Conservation (phyloP, 2,797 vertebrate genomes). For the Sebastes baramenuke region DNA sequence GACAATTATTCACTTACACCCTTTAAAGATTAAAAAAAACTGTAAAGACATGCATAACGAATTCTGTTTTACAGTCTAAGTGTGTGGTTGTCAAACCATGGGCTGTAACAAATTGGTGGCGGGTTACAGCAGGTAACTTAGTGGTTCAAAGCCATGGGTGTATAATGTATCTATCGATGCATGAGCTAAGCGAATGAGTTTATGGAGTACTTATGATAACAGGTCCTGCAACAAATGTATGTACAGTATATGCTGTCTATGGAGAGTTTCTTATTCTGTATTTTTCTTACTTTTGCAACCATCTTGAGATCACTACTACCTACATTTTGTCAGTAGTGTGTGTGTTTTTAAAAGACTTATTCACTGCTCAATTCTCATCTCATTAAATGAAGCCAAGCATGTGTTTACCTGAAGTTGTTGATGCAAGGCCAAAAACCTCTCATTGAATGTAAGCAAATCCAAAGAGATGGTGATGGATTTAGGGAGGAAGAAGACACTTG, state of each 20-base stretch:
- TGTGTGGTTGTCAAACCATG: constrained; percentile 39
- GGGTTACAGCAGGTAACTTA: constrained; percentile 15
- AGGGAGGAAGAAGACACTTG: background rate
- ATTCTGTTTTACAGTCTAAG: constrained; percentile 31
- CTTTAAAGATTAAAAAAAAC: constrained; percentile 44
- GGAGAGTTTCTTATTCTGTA: background rate
- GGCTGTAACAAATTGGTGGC: constrained; percentile 29
- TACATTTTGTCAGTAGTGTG: background rate
- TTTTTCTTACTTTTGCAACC: background rate
- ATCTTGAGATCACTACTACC: background rate
- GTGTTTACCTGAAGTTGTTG: background rate
- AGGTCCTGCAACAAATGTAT: background rate
- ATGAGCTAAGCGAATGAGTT: constrained; percentile 13
- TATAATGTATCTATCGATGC: background rate
- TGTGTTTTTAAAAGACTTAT: background rate
- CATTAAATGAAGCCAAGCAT: background rate
- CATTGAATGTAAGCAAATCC: background rate
- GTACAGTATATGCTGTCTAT: background rate
- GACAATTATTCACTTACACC: constrained; percentile 46
- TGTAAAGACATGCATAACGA: constrained; percentile 19
- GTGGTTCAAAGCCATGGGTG: constrained; percentile 10
- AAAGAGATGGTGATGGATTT: background rate
- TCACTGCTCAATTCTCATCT: background rate
- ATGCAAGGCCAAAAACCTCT: background rate
- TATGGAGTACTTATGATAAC: background rate